A percentile compares a stretch with the other conserved stretches of the same genome.
Conservation (phyloP, 2,113 vertebrate species). For the Hiodon tergisus region DNA sequence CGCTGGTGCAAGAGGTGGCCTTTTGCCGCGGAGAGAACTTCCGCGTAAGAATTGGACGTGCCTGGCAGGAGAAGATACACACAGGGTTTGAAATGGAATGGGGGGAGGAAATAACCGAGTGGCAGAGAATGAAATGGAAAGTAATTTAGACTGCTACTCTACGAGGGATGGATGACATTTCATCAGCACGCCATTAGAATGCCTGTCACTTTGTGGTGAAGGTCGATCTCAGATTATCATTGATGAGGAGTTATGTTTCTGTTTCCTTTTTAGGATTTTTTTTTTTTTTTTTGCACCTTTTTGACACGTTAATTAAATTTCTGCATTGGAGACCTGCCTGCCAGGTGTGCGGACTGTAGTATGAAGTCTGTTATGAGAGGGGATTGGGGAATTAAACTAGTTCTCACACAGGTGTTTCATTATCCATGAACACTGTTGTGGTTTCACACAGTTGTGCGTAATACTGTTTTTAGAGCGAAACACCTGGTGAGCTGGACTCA, state of each 20-base stretch:
- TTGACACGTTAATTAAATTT: slow-evolving; percentile 58
- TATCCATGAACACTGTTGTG: too few species aligned
- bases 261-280: background rate
- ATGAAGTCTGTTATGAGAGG: slow-evolving; percentile 19
- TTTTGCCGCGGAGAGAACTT: slow-evolving; percentile 12
- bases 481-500: too few species aligned
- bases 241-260: slow-evolving; percentile 56
- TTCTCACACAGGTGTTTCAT: too few species aligned
- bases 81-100: slow-evolving; percentile 18
- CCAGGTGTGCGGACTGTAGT: slow-evolving; percentile 46
- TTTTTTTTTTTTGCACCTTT: slow-evolving; percentile 25
- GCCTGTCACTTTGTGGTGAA: slow-evolving; percentile 45
- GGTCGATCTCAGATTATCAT: slow-evolving; percentile 48
- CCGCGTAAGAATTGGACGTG: background rate
- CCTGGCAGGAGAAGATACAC: slow-evolving; percentile 7
- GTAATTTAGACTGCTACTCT: slow-evolving; percentile 8
- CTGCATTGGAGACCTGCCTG: slow-evolving; percentile 51
- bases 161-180: slow-evolving; percentile 42
- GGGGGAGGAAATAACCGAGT: slow-evolving; percentile 9
- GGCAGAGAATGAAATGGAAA: background rate
- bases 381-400: slow-evolving; percentile 13
- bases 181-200: slow-evolving; percentile 48
- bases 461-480: too few species aligned
- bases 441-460: too few species aligned
- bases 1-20: slow-evolving; percentile 13